These are phyloP conservation scores for Notodonta ziczac DNA, from an alignment of 2,888 invertebrate genomes.

Conservation along the genomic window DNA sequence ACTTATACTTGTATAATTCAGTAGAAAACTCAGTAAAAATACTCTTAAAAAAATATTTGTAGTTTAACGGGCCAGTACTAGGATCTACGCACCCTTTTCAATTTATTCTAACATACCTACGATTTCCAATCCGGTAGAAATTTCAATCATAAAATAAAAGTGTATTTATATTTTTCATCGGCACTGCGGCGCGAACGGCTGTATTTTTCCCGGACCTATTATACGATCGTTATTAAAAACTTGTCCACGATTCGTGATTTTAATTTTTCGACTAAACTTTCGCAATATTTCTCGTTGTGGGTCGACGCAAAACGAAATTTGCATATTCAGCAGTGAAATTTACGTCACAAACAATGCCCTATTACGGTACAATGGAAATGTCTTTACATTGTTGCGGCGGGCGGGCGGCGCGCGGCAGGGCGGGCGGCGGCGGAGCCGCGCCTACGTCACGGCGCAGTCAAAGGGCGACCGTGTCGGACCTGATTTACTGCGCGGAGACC, in stretches of 20 bases:
- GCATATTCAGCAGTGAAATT: slow-evolving; percentile 81
- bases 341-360: slow-evolving; percentile 81
- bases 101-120: not conserved
- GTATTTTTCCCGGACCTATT: slow-evolving; percentile 50
- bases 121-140: not conserved
- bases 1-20: not conserved
- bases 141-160: slow-evolving; percentile 5
- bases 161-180: slow-evolving; percentile 2
- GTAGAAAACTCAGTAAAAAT: not conserved
- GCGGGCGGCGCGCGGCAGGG: slow-evolving; percentile 31
- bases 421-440: slow-evolving; percentile 33
- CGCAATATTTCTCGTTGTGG: slow-evolving; percentile 75
- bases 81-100: not conserved
- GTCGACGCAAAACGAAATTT: slow-evolving; percentile 75
- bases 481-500: slow-evolving; percentile 75
- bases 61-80: not conserved
- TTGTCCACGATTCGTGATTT: slow-evolving; percentile 74
- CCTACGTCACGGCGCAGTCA: slow-evolving; percentile 43
- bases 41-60: not conserved
- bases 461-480: slow-evolving; percentile 63
- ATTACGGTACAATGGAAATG: slow-evolving; percentile 80
- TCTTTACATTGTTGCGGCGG: slow-evolving; percentile 75
- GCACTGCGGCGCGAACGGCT: slow-evolving; percentile 26
- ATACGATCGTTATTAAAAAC: slow-evolving; percentile 58
- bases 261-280: slow-evolving; percentile 78